Evolutionary conservation across 1,140 invertebrate genomes (phyloP).

Genomic region (Metaphire vulgaris): DNA sequence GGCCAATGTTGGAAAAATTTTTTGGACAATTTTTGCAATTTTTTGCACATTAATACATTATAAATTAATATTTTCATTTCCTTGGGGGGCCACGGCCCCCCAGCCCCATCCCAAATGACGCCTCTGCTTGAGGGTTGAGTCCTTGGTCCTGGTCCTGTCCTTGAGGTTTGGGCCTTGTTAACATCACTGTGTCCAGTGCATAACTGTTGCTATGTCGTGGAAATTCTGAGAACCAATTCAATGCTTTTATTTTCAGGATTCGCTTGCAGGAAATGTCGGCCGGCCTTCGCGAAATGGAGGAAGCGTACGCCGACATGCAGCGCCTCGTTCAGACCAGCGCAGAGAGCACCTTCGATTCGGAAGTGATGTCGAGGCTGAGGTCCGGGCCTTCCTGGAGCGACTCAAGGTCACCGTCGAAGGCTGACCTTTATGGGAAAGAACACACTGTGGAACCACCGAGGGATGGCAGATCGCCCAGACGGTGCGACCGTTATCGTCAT

Average conservation of each 20-base stretch:
- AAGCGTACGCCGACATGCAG: neutral
- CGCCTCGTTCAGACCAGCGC: constrained; percentile 3
- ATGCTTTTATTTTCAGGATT: constrained; percentile 35
- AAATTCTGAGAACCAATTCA: too few relatives aligned
- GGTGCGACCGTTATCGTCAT: neutral
- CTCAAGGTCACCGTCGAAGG: neutral
- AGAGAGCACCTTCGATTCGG: neutral
- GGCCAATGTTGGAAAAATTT: too few relatives aligned
- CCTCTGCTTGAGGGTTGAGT: too few relatives aligned
- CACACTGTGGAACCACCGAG: neutral
- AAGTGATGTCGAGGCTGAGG: neutral
- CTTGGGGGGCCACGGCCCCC: too few relatives aligned
- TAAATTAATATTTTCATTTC: too few relatives aligned
- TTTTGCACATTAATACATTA: too few relatives aligned
- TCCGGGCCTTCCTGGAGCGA: neutral
- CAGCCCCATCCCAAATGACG: too few relatives aligned
- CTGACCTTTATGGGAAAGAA: neutral
- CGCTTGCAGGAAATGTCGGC: constrained; percentile 37
- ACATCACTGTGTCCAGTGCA: too few relatives aligned
- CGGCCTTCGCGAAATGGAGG: constrained; percentile 33
- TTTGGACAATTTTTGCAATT: too few relatives aligned
- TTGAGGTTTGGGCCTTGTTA: too few relatives aligned
- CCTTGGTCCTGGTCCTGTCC: too few relatives aligned
- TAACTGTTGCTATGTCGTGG: too few relatives aligned
- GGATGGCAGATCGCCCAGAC: neutral